Evolutionary conservation across 2,888 invertebrate species (phyloP), one percentile per base, ranked within the genome.

Genomic region (Amphipoea oculea): DNA sequence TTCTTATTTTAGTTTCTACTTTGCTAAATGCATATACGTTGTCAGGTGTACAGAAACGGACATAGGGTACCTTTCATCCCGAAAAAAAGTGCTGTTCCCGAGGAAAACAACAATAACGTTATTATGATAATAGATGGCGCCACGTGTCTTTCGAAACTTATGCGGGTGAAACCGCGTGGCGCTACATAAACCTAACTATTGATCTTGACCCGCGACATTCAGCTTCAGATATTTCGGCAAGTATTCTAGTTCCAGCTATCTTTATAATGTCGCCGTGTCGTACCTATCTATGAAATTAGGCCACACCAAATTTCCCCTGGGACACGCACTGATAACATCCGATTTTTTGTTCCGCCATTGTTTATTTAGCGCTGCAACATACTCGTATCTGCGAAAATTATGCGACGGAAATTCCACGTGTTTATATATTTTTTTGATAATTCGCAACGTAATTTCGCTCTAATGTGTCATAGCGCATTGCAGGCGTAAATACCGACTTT

Each of bases 211-310:
- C 17, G 6, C 0, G 45, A 57, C 63, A 63, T 75, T 75, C 36
- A 2, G 2, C 1, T 54, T 20, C 42, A 36, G 20, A 54, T 45
- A 78, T 78, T 78, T 83, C 51, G n/a, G 17, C 45, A 20, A 51
- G 4, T 11, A 79, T 66, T n/a, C 9, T 60, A 17, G 78, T 51
- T 29, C 45, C n/a, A 67, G 60, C n/a, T n/a, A 80, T 45, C 36
- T n/a, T 54, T 62, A 62, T 62, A 73, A 20, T 7, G 14, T 11
- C 20, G 4, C 14, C 20, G 14, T 45, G 4, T 11, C 20, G 14
- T 45, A n/a, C n/a, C n/a, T n/a, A 54, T 62, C 51, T 29, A 42
- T 9, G 17, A 17, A 78, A 78, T 36, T 48, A 63, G 45, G 54
- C 11, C 62, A 48, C 40, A 9, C 12, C 1, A 12, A 29, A 4